A percentile compares a stretch with the other conserved stretches of the same genome.
phyloP scores from a whole-genome alignment of 2,888 invertebrate genomes.

The Gymnocheta viridis region DNA sequence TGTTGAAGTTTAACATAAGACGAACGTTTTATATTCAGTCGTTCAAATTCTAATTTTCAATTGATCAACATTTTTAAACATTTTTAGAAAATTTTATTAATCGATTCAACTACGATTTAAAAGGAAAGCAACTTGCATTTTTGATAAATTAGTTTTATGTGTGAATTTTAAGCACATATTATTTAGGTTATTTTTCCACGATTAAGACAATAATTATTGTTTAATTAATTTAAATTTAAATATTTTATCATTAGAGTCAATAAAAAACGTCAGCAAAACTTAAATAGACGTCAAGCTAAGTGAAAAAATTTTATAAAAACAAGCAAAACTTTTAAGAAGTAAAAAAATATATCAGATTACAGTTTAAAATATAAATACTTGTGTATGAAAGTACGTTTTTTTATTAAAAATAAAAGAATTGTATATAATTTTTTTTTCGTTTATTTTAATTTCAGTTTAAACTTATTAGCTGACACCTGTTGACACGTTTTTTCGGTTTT shows the following conservation, averaged over 20 bases:
- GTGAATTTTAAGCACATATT: too few relatives aligned
- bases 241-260: constrained; percentile 10
- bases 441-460: constrained; percentile 35
- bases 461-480: constrained; percentile 70
- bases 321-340: neutral
- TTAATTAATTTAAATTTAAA: neutral
- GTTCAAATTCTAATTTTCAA: too few relatives aligned
- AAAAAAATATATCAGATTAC: constrained; percentile 36
- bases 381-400: neutral
- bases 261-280: constrained; percentile 25
- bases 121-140: too few relatives aligned
- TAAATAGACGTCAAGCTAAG: constrained; percentile 6
- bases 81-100: too few relatives aligned
- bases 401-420: neutral
- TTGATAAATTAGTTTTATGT: too few relatives aligned
- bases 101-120: too few relatives aligned
- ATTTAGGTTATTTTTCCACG: too few relatives aligned
- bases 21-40: too few relatives aligned
- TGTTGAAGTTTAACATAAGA: too few relatives aligned
- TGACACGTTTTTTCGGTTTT: constrained; percentile 66
- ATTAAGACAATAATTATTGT: too few relatives aligned
- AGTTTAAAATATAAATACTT: neutral
- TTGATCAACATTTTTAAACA: too few relatives aligned
- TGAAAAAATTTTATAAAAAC: neutral
- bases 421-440: neutral